phyloP scores from a whole-genome alignment of 2,113 vertebrate genomes.

The Corapipo altera region DNA sequence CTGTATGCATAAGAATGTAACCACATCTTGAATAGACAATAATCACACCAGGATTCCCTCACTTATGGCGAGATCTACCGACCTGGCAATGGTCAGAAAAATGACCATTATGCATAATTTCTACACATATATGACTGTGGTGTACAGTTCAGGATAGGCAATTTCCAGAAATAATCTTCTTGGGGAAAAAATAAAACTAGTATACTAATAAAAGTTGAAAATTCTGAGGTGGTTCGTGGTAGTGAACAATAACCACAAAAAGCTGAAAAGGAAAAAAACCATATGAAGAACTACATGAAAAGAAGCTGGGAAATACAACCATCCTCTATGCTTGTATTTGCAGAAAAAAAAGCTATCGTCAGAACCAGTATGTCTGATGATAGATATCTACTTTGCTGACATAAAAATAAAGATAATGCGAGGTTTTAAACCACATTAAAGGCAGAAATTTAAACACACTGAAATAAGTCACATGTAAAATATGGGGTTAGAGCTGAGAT shows the following conservation, averaged over 20 bases:
- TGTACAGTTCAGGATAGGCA: not conserved
- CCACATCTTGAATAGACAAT: not conserved
- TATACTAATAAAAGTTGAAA: not conserved
- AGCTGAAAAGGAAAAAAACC: not conserved
- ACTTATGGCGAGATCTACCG: not conserved
- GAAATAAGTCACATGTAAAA: not conserved
- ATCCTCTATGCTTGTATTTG: not conserved
- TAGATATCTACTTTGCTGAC: not conserved
- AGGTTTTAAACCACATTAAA: not conserved
- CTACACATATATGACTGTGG: not conserved
- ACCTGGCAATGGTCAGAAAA: not conserved
- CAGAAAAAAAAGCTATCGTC: not conserved
- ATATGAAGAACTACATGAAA: not conserved
- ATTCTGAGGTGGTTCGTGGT: not conserved
- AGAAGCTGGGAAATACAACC: not conserved
- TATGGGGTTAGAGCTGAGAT: not conserved
- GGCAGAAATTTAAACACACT: not conserved
- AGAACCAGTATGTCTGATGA: not conserved
- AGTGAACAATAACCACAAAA: not conserved
- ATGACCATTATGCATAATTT: not conserved
- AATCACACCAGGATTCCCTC: not conserved
- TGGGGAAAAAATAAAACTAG: not conserved
- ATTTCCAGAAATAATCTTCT: not conserved
- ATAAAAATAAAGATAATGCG: not conserved
- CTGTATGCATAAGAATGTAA: not conserved